Conservation (phyloP, 2,888 invertebrate species). For the Pachycephus smyrnensis region DNA sequence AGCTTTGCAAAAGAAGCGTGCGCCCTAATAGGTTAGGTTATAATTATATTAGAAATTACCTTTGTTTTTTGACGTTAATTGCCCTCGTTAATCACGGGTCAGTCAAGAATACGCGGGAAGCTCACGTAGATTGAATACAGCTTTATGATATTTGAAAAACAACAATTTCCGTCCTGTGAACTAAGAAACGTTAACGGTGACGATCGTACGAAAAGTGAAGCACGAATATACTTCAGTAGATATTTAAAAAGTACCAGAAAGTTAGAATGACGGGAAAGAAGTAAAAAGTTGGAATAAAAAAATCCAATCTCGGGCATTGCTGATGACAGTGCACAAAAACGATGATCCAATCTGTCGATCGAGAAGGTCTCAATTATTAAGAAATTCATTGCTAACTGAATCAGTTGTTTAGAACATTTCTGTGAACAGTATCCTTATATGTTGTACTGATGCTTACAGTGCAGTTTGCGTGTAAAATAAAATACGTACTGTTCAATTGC, state of each 20-base stretch:
- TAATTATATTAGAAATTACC: background rate
- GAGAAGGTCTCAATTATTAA: no score
- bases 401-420: no score
- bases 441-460: no score
- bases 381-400: no score
- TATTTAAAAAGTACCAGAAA: no score
- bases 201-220: no score
- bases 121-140: background rate
- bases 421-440: no score
- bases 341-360: background rate
- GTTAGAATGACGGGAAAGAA: background rate
- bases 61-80: background rate
- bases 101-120: background rate
- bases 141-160: background rate
- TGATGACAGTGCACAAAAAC: background rate
- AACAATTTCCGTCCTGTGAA: background rate
- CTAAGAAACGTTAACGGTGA: background rate
- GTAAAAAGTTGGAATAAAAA: background rate
- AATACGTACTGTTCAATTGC: no score
- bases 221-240: background rate
- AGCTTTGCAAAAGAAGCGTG: background rate
- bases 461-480: no score
- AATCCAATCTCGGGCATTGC: background rate
- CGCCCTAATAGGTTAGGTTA: background rate
- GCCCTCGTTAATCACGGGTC: slow-evolving; percentile 1